Evolutionary conservation across 1,140 invertebrate genomes (phyloP), one percentile per base, ranked within the genome.

Genomic region (Drosophila pruinosa): DNA sequence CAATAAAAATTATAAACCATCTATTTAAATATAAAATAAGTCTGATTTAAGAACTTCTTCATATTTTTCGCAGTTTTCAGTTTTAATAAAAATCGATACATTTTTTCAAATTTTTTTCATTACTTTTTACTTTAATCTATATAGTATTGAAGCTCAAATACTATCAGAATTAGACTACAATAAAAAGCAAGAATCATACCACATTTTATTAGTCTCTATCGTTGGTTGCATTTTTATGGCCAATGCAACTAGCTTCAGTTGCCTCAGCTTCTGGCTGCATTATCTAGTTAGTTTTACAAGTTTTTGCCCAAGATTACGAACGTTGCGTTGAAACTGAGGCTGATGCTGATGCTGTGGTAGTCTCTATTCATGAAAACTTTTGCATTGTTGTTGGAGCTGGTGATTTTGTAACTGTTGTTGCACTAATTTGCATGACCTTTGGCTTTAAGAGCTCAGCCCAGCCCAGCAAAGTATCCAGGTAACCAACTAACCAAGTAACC

Each of bases 401-500:
- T 79, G 57, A 56, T 57, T 4, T 31, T 67, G 38, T 54, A 24
- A 26, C n/a, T 47, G 58, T 67, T 76, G 68, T 47, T 48, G 77
- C 70, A 86, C 77, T 86, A 86, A 86, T 86, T 86, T 86, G 77
- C 82, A 72, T 88, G 82, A 86, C 82, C 81, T 86, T 81, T 78
- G 48, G 24, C 36, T 14, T 54, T 22, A 22, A 22, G n/a, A 24
- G 47, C 24, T 12, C 47, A 73, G 41, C 61, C n/a, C 28, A 52
- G 62, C 14, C n/a, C 26, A 41, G n/a, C 5, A 36, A 19, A 15
- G 14, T 48, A 28, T 52, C 61, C 52, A 59, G 54, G 47, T 62
- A 70, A 70, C 67, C 58, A 70, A 43, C 58, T 63, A 63, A 62
- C 57, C 58, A 63, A 50, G 28, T 38, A 65, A 57, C 26, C 28